Evolutionary conservation across 1,140 invertebrate genomes (phyloP).

Genomic region (Philotrypesis tridentata): DNA sequence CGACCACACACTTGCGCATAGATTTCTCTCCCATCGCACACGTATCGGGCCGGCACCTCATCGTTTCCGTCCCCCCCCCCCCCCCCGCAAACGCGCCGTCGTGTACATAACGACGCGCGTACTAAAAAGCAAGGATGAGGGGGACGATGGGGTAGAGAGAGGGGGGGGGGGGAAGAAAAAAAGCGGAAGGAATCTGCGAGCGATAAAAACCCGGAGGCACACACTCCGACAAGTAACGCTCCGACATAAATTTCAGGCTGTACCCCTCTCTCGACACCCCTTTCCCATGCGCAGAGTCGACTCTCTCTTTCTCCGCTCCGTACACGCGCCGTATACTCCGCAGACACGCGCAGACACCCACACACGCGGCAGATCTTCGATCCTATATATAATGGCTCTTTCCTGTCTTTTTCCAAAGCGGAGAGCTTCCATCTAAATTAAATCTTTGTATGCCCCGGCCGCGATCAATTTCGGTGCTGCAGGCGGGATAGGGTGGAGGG

Average conservation of each 20-base stretch:
- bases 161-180: not conserved
- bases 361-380: slow-evolving; percentile 18
- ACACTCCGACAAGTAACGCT: slow-evolving; percentile 56
- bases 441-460: slow-evolving; percentile 23
- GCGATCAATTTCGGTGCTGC: not conserved
- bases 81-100: not conserved
- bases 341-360: not conserved
- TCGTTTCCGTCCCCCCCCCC: not conserved
- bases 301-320: not conserved
- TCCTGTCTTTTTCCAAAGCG: not conserved
- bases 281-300: not conserved
- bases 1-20: not conserved
- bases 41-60: not conserved
- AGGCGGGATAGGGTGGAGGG: too few species aligned
- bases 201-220: slow-evolving; percentile 60
- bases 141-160: too few species aligned
- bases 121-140: slow-evolving; percentile 6
- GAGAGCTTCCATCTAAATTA: slow-evolving; percentile 30
- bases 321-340: not conserved
- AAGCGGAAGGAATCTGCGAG: slow-evolving; percentile 51
- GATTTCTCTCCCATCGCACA: slow-evolving; percentile 20
- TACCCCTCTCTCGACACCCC: slow-evolving; percentile 49
- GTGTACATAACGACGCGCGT: not conserved
- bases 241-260: slow-evolving; percentile 60
- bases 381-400: slow-evolving; percentile 33